phyloP scores from a whole-genome alignment of 2,113 vertebrate species.

The Globicephala melas region DNA sequence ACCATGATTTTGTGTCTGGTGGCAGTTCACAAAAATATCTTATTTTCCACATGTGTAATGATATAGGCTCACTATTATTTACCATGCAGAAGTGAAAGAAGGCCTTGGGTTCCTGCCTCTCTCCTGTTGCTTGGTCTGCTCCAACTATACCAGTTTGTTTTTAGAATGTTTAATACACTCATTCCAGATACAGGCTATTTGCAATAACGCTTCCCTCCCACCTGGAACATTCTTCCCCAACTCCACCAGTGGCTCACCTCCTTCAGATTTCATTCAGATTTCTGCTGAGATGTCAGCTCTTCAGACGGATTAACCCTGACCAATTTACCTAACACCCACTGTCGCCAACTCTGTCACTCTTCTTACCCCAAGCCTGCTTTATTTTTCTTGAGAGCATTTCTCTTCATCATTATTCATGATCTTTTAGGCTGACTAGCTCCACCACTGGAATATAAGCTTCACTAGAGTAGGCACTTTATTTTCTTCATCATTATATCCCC shows the following conservation, averaged over 20 bases:
- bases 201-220: neutral
- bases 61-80: neutral
- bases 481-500: neutral
- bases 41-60: neutral
- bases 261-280: neutral
- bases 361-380: neutral
- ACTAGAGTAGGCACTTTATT: neutral
- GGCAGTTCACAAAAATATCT: neutral
- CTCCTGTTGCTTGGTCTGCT: neutral
- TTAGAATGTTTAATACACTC: neutral
- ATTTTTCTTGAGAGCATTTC: neutral
- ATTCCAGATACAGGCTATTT: neutral
- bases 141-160: neutral
- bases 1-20: neutral
- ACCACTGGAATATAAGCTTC: neutral
- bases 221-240: neutral
- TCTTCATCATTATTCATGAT: neutral
- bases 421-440: neutral
- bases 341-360: neutral
- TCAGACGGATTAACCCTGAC: neutral
- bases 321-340: neutral
- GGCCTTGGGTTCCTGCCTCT: neutral
- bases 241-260: neutral
- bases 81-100: neutral
- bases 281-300: neutral